Conservation (phyloP, 2,888 invertebrate genomes). For the Deilephila elpenor region DNA sequence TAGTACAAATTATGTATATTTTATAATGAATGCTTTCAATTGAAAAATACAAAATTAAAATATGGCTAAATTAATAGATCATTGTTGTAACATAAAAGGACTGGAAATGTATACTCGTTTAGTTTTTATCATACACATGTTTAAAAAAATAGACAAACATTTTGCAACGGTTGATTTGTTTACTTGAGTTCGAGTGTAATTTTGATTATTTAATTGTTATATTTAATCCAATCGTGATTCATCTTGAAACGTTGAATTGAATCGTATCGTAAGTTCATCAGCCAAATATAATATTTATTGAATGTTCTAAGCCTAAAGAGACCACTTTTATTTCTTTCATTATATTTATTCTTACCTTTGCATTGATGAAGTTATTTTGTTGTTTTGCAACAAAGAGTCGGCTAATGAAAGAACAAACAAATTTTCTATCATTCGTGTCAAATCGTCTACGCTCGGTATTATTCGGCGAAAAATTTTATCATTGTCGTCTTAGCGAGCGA, state of each 20-base stretch:
- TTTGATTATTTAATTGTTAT: no score
- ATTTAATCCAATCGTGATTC: neutral
- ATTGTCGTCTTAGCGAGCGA: slow-evolving; percentile 69
- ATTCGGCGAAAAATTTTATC: slow-evolving; percentile 64
- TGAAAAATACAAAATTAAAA: no score
- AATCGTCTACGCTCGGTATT: slow-evolving; percentile 67
- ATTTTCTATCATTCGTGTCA: slow-evolving; percentile 61
- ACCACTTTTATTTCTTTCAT: neutral
- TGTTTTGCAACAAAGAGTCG: slow-evolving; percentile 61
- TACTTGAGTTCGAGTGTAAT: no score
- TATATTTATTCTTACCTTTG: neutral
- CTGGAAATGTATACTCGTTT: no score
- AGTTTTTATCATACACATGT: no score
- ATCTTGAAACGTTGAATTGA: neutral
- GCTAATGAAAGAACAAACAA: slow-evolving; percentile 64
- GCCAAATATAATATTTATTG: neutral
- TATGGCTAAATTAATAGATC: no score
- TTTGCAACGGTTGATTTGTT: no score
- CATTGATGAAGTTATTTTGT: slow-evolving; percentile 40
- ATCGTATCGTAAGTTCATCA: neutral
- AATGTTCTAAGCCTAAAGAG: neutral
- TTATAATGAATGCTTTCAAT: no score
- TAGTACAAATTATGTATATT: no score
- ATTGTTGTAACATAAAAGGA: no score
- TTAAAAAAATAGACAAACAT: no score